These are phyloP conservation scores for Ursus arctos DNA, from an alignment of 2,113 vertebrate genomes.

Conservation along the genomic window DNA sequence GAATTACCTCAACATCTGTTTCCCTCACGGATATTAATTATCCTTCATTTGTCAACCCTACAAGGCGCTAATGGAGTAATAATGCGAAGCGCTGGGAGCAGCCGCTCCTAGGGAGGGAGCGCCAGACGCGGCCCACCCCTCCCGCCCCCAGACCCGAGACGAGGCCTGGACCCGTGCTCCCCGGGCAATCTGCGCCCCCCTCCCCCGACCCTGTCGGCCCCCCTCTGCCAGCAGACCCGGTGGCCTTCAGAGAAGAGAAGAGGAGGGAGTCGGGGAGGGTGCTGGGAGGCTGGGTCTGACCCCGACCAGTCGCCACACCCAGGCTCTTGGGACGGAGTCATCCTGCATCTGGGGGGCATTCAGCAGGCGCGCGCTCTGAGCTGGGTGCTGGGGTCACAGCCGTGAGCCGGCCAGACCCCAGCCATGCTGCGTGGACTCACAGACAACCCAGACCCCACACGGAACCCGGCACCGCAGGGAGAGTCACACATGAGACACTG, in stretches of 20 bases:
- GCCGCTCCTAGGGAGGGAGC: constrained; percentile 56
- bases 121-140: background rate
- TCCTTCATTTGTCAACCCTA: constrained; percentile 86
- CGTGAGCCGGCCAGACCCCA: background rate
- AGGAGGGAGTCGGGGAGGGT: too few species aligned
- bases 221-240: background rate
- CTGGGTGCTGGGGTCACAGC: background rate
- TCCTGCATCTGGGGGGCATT: too few species aligned
- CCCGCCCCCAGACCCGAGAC: background rate
- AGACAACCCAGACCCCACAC: background rate
- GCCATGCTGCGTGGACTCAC: fast-evolving
- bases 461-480: fast-evolving
- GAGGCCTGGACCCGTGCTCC: background rate
- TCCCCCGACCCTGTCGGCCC: background rate
- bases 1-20: constrained; percentile 85
- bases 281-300: background rate
- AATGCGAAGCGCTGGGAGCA: constrained; percentile 76
- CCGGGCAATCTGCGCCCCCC: background rate
- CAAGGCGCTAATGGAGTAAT: constrained; percentile 85
- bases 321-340: background rate
- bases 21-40: constrained; percentile 86
- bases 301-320: background rate
- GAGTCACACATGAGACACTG: background rate
- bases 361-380: fast-evolving
- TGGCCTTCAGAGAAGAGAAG: background rate